phyloP scores from a whole-genome alignment of 2,797 vertebrate genomes.

The Masticophis lateralis region DNA sequence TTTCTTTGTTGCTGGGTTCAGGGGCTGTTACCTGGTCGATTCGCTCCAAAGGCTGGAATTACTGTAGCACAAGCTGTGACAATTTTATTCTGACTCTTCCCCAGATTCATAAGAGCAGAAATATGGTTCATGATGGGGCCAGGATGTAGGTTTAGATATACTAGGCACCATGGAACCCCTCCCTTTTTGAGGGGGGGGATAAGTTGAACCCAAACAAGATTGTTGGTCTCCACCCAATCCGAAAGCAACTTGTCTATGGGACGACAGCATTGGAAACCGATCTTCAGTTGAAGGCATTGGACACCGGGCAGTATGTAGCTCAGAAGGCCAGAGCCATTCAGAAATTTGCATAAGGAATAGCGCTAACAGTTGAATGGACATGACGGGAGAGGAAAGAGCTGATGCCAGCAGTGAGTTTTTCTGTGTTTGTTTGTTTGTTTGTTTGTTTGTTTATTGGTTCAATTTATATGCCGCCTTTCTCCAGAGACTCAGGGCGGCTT shows the following conservation, averaged over 20 bases:
- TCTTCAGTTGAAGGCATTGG: neutral
- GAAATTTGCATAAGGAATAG: neutral
- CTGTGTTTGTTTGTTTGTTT: too few relatives aligned
- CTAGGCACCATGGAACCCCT: neutral
- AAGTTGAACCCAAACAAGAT: neutral
- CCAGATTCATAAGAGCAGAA: slow-evolving; percentile 33
- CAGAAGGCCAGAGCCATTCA: neutral
- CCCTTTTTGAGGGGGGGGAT: neutral
- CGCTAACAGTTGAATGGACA: neutral
- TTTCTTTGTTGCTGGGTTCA: slow-evolving; percentile 34
- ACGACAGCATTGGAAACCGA: neutral
- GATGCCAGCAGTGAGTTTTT: neutral
- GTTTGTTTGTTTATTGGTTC: too few relatives aligned
- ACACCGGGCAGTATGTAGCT: neutral
- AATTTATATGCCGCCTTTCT: too few relatives aligned
- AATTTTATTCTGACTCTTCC: slow-evolving; percentile 43
- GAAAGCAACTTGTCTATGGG: neutral
- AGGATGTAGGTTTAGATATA: neutral
- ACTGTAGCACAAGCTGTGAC: slow-evolving; percentile 20
- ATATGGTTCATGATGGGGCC: slow-evolving; percentile 43
- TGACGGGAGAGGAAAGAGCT: neutral
- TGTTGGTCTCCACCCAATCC: neutral
- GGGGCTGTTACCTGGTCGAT: rapidly evolving
- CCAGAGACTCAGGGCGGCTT: too few relatives aligned
- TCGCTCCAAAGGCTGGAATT: slow-evolving; percentile 25